Evolutionary conservation across 2,113 vertebrate species (phyloP).

Genomic region (Actinemys pallida): DNA sequence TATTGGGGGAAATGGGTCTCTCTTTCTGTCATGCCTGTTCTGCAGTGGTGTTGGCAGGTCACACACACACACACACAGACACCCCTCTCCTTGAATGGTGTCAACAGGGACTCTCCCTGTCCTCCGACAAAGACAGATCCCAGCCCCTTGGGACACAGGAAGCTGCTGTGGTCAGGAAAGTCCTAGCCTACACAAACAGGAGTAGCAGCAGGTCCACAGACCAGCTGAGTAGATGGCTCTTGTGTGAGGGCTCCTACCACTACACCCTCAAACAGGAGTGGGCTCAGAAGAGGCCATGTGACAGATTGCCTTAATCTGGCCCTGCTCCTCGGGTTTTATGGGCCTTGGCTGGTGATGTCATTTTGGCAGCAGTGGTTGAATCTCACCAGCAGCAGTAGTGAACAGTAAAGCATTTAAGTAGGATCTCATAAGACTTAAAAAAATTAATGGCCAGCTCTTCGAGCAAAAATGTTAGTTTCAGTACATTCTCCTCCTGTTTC

Average conservation of each 20-base stretch:
- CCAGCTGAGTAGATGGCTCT: neutral
- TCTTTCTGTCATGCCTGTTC: neutral
- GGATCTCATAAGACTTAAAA: neutral
- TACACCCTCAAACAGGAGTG: neutral
- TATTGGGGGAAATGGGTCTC: neutral
- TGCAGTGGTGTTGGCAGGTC: neutral
- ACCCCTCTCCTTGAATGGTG: neutral
- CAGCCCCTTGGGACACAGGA: neutral
- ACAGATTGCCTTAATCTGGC: neutral
- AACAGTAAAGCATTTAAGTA: conserved; percentile 12
- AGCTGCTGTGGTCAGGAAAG: neutral
- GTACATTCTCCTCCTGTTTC: conserved; percentile 32
- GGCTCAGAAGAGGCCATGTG: neutral
- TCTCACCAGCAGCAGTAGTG: neutral
- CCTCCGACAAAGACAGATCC: neutral
- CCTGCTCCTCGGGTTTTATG: neutral
- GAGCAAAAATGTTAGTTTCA: conserved; percentile 57
- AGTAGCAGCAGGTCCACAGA: neutral
- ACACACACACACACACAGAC: neutral
- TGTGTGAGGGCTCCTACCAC: neutral
- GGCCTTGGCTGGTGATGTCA: neutral
- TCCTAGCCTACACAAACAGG: neutral
- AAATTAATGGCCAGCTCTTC: neutral
- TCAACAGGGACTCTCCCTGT: neutral
- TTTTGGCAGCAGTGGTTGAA: neutral